phyloP scores from a whole-genome alignment of 2,888 invertebrate genomes.

The Eristalis arbustorum region DNA sequence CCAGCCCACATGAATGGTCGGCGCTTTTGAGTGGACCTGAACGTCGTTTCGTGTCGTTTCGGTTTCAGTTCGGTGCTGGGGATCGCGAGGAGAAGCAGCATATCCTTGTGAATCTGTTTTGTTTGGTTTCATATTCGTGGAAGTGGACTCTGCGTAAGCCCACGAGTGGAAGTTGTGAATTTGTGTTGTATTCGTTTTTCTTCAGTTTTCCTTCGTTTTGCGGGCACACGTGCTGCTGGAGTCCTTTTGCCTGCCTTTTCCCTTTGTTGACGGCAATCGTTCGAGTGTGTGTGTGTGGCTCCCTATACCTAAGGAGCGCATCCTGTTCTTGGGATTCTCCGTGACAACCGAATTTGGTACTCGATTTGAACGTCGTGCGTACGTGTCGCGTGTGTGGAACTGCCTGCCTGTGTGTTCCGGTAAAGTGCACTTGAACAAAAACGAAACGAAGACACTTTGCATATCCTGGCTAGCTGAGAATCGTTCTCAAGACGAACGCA shows the following conservation, averaged over 20 bases:
- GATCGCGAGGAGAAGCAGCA: neutral
- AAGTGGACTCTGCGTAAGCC: neutral
- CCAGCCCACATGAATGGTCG: neutral
- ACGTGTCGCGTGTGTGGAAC: neutral
- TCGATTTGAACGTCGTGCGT: neutral
- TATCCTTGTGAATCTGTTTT: neutral
- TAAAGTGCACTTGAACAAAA: constrained; percentile 45
- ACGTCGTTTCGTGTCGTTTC: constrained; percentile 19
- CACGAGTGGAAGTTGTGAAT: neutral
- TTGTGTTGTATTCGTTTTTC: neutral
- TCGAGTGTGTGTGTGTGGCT: neutral
- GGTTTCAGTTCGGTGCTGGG: neutral
- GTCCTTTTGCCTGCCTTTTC: neutral
- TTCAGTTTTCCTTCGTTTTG: neutral
- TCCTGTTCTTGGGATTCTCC: neutral
- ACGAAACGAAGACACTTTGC: constrained; percentile 18
- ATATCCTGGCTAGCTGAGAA: constrained; percentile 3
- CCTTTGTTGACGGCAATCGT: neutral
- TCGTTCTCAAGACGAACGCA: neutral
- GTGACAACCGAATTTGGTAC: constrained; percentile 34
- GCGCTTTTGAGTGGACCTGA: neutral
- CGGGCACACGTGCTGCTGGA: constrained; percentile 31
- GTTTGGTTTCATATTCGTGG: neutral
- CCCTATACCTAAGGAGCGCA: constrained; percentile 21
- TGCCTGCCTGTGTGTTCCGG: constrained; percentile 1